Evolutionary conservation across 2,888 invertebrate species (phyloP).

Genomic region (Palloptera scutellata): DNA sequence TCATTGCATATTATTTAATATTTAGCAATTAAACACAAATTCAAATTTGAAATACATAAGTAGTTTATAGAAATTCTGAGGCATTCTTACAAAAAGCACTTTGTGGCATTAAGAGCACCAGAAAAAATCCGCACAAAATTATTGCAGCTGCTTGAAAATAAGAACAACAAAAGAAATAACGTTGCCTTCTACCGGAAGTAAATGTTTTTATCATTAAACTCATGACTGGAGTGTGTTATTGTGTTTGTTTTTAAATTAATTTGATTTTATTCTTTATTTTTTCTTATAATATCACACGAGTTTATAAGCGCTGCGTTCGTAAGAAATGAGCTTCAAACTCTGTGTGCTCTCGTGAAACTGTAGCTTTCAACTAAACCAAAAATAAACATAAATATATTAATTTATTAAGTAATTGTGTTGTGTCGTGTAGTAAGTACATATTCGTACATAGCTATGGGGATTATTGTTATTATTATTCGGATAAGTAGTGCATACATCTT

Average conservation of each 20-base stretch:
- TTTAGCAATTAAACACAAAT: conserved; percentile 8
- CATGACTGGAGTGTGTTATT: conserved; percentile 36
- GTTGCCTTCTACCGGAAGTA: conserved; percentile 51
- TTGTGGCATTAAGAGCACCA: conserved; percentile 43
- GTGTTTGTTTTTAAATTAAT: conserved; percentile 22
- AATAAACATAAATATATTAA: too few relatives aligned
- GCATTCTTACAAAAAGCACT: conserved; percentile 47
- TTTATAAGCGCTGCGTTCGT: background rate
- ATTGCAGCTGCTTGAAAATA: conserved; percentile 34
- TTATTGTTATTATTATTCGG: too few relatives aligned
- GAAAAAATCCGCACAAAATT: conserved; percentile 34
- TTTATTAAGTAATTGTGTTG: too few relatives aligned
- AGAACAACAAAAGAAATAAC: conserved; percentile 29
- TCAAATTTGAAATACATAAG: conserved; percentile 4
- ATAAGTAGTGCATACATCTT: too few relatives aligned
- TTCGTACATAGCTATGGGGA: too few relatives aligned
- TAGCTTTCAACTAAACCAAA: too few relatives aligned
- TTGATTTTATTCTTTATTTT: background rate
- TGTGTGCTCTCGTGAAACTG: too few relatives aligned
- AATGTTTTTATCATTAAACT: conserved; percentile 49
- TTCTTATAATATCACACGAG: background rate
- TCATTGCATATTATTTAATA: conserved; percentile 1
- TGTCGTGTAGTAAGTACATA: too few relatives aligned
- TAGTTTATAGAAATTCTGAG: conserved; percentile 7
- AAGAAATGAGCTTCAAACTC: too few relatives aligned